Conservation (phyloP, 2,888 invertebrate species). For the Tenthredo scrophulariae region DNA sequence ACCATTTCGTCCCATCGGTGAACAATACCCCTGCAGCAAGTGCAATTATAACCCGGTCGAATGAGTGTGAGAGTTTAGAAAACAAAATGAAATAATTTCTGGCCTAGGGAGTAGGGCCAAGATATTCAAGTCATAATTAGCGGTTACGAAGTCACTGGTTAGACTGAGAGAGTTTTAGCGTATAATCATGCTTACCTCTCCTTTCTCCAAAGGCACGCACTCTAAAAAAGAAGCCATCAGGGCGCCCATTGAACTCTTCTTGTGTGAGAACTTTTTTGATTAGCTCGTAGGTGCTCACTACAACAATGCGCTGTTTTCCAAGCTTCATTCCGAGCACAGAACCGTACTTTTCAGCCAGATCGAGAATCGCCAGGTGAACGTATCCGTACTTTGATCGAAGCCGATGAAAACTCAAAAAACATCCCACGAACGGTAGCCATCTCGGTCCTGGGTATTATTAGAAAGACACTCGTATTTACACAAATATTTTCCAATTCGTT, state of each 20-base stretch:
- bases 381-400: slow-evolving; percentile 77
- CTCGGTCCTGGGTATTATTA: slow-evolving; percentile 78
- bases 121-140: slow-evolving; percentile 6
- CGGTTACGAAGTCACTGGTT: background rate
- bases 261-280: slow-evolving; percentile 82
- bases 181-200: slow-evolving; percentile 79
- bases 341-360: slow-evolving; percentile 82
- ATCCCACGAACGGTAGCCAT: slow-evolving; percentile 81
- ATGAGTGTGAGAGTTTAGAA: slow-evolving; percentile 2
- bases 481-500: background rate
- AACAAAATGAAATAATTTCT: background rate
- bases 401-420: slow-evolving; percentile 75
- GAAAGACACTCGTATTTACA: background rate
- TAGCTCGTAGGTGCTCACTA: slow-evolving; percentile 83
- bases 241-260: slow-evolving; percentile 86
- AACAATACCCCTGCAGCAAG: slow-evolving; percentile 86
- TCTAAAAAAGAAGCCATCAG: slow-evolving; percentile 85
- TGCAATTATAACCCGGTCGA: background rate
- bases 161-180: slow-evolving; percentile 41
- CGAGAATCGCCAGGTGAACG: slow-evolving; percentile 83
- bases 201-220: slow-evolving; percentile 84
- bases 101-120: slow-evolving; percentile 11
- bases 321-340: slow-evolving; percentile 84
- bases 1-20: slow-evolving; percentile 85
- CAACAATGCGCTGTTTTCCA: slow-evolving; percentile 82